Conservation (phyloP, 2,888 invertebrate species). For the Gymnocheta viridis region DNA sequence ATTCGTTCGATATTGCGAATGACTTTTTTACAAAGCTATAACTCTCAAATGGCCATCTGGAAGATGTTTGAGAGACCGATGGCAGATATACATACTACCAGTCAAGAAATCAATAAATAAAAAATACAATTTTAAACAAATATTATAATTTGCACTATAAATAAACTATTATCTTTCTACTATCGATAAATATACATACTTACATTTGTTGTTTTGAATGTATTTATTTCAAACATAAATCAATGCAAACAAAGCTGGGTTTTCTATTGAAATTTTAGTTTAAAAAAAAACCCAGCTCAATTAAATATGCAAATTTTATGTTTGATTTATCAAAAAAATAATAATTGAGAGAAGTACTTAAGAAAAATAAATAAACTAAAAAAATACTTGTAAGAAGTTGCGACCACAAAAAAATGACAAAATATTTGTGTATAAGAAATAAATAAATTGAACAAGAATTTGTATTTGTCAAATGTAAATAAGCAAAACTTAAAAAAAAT, state of each 20-base stretch:
- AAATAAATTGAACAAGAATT: neutral
- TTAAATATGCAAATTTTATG: conserved; percentile 51
- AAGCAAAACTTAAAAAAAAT: neutral
- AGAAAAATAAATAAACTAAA: conserved; percentile 36
- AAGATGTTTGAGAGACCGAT: too few species aligned
- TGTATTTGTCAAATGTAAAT: neutral
- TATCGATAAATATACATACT: neutral
- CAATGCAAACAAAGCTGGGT: neutral
- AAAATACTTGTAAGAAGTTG: neutral
- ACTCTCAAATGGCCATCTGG: too few species aligned
- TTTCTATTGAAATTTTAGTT: neutral
- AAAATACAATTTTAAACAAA: neutral
- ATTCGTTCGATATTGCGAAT: too few species aligned
- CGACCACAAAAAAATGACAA: neutral
- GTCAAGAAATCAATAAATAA: neutral
- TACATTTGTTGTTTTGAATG: neutral
- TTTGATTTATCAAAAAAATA: neutral
- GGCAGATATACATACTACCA: too few species aligned
- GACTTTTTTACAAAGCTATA: too few species aligned
- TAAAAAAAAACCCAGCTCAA: conserved; percentile 15
- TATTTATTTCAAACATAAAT: conserved; percentile 24
- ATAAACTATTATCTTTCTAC: neutral
- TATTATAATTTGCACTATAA: neutral
- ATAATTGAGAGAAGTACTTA: conserved; percentile 29
- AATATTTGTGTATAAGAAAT: neutral